Evolutionary conservation across 2,113 vertebrate genomes (phyloP), one percentile per base, ranked within the genome.

Genomic region (Gymnogyps californianus): DNA sequence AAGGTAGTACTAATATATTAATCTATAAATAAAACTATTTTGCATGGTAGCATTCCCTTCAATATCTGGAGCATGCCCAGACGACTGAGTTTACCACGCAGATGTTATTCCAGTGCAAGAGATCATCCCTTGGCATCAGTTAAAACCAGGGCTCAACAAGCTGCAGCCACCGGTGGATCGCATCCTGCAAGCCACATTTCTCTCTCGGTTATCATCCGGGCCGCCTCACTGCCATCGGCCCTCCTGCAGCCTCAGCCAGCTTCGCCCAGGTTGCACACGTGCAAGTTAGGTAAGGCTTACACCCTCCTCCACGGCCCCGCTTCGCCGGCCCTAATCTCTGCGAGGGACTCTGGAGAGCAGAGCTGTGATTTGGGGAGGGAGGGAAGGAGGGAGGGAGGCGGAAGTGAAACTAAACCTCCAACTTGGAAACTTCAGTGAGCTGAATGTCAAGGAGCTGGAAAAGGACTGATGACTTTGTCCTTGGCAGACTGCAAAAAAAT

Each of bases 381-480:
- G 24, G 38, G 40, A 86, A 24, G 22, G 24, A 77, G 17, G 24
- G 36, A 80, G 21, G 7, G 15, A 86, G 66, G 70, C 9, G 22
- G 95, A 95, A 94, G 70, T 3, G 52, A 85, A 95, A 90, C 92
- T 94, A 93, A 96, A 91, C 70, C 62, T 90, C 83, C 70, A 76
- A 2, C 93, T 93, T 79, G 40, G 84, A 80, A 92, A 61, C 88
- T 92, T 83, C 54, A 70, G 87, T 78, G 76, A 84, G 80, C 77
- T 83, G 90, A 97, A 93, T 75, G 85, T 92, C 84, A 91, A 96
- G 91, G 91, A 97, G 49, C 88, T 83, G 85, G 90, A 25, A 74
- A 40, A 95, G 82, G 70, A 87, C 38, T 31, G 57, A 28, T 62
- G 79, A 92, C 93, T 97, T 88, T 59, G 88, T 83, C 85, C 92